These are phyloP conservation scores for Chrysogorgia sp. DNA, from an alignment of 92 coral and sea anemone species.

Conservation along the genomic window DNA sequence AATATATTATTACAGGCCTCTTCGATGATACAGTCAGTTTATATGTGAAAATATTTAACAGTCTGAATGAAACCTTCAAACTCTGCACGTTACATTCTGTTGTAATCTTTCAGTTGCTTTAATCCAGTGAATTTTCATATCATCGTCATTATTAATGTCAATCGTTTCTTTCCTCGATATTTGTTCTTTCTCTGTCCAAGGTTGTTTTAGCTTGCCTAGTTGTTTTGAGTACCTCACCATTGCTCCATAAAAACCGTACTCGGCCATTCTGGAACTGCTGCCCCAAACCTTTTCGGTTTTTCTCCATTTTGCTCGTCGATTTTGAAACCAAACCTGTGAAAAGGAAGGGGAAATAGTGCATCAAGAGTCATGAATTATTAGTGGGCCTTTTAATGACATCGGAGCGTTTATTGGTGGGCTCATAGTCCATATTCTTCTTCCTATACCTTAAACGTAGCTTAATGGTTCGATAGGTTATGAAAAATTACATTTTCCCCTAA, in stretches of 20 bases:
- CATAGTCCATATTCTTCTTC: too few relatives aligned
- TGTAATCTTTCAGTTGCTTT: not conserved
- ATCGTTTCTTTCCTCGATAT: not conserved
- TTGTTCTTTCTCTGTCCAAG: not conserved
- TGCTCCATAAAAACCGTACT: conserved; percentile 96
- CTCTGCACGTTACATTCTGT: not conserved
- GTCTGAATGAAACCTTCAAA: not conserved
- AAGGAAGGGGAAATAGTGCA: not conserved
- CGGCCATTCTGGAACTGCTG: conserved; percentile 97
- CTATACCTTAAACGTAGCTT: too few relatives aligned
- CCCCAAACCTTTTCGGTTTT: conserved; percentile 99
- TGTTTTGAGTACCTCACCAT: conserved; percentile 90
- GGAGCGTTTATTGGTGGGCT: too few relatives aligned
- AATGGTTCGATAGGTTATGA: too few relatives aligned
- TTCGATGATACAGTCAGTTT: too few relatives aligned
- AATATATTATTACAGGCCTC: too few relatives aligned
- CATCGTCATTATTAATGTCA: not conserved
- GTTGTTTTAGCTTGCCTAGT: conserved; percentile 30
- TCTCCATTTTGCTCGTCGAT: conserved; percentile 98
- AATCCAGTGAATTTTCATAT: not conserved
- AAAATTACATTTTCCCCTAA: too few relatives aligned
- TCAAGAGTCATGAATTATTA: too few relatives aligned
- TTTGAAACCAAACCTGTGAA: conserved; percentile 96
- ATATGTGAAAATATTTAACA: too few relatives aligned
- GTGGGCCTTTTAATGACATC: too few relatives aligned